Evolutionary conservation across 2,113 vertebrate genomes (phyloP).

Genomic region (Gadus macrocephalus): DNA sequence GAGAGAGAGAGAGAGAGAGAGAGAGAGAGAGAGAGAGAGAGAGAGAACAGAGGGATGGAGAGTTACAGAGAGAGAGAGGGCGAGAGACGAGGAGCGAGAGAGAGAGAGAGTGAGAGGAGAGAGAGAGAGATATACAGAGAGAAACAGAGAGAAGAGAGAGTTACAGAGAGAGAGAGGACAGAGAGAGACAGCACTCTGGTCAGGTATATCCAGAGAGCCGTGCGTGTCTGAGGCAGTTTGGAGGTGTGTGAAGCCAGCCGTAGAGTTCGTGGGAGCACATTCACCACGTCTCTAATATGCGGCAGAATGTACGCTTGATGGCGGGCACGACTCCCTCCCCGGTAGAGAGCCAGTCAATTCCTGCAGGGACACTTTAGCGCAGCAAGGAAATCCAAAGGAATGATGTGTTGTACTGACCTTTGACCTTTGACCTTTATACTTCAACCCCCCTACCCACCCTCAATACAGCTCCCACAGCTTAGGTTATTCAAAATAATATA

Average conservation of each 20-base stretch:
- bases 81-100: too few relatives aligned
- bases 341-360: conserved; percentile 15
- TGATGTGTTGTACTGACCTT: conserved; percentile 28
- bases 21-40: too few relatives aligned
- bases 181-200: neutral
- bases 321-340: conserved; percentile 16
- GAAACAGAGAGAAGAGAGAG: too few relatives aligned
- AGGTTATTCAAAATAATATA: too few relatives aligned
- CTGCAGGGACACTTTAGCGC: conserved; percentile 27
- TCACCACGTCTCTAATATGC: neutral
- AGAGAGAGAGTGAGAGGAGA: too few relatives aligned
- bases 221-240: conserved; percentile 28
- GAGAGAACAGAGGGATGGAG: too few relatives aligned
- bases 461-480: too few relatives aligned
- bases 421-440: neutral
- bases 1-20: too few relatives aligned
- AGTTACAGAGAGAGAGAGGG: too few relatives aligned
- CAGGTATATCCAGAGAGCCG: neutral
- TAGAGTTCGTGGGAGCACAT: conserved; percentile 7
- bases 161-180: too few relatives aligned
- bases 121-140: too few relatives aligned
- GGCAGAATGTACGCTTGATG: neutral
- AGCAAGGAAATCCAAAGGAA: conserved; percentile 35
- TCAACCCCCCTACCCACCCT: conserved; percentile 11
- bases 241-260: conserved; percentile 30